A percentile compares a stretch with the other conserved stretches of the same genome.
Evolutionary conservation across 2,113 vertebrate genomes (phyloP).

Genomic region (Nesoenas mayeri): DNA sequence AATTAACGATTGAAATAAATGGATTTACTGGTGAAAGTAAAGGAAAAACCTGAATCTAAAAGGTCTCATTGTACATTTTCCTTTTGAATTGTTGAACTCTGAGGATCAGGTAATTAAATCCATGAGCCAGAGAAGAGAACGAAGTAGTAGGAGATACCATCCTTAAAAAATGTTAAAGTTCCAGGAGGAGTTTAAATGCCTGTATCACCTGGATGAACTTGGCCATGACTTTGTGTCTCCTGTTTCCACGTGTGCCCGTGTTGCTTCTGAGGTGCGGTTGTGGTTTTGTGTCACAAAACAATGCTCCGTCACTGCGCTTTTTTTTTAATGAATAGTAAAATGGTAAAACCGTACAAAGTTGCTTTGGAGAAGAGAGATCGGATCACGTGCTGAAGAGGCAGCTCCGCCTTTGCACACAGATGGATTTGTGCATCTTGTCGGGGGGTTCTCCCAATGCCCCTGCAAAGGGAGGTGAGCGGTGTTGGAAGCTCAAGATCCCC

Average conservation of each 20-base stretch:
- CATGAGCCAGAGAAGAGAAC: background rate
- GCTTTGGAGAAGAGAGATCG: background rate
- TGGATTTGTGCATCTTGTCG: background rate
- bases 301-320: background rate
- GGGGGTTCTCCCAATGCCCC: background rate
- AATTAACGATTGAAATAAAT: conserved; percentile 14
- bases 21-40: background rate
- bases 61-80: background rate
- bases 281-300: background rate
- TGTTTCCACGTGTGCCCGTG: accelerated
- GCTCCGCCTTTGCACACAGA: background rate
- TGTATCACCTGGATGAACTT: background rate
- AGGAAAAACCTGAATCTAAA: background rate
- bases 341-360: background rate
- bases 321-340: background rate
- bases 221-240: background rate
- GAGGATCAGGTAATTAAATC: conserved; percentile 12
- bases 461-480: background rate
- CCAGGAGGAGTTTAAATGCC: background rate
- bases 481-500: background rate
- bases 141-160: background rate
- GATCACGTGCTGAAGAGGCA: background rate
- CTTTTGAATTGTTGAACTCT: background rate
- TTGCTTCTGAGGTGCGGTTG: background rate
- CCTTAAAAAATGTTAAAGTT: background rate